Conservation (phyloP, 2,797 vertebrate genomes). For the Antennarius maculatus region DNA sequence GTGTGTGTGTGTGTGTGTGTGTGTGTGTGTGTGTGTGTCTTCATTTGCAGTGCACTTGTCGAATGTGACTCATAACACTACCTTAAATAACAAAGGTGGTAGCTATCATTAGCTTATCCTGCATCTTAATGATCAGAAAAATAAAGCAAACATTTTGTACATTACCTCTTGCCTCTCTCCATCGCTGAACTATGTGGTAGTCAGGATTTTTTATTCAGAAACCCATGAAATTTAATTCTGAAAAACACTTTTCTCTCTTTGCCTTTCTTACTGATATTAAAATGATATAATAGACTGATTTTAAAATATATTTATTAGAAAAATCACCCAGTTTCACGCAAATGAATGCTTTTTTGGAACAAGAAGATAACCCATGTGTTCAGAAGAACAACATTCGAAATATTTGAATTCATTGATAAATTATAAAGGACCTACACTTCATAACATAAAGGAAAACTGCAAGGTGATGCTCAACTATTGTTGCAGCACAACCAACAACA, state of each 20-base stretch:
- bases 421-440: background rate
- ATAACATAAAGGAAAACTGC: background rate
- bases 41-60: constrained; percentile 49
- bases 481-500: background rate
- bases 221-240: constrained; percentile 7
- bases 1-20: constrained; percentile 10
- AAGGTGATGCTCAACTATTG: background rate
- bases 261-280: background rate
- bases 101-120: constrained; percentile 15
- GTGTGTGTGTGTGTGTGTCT: constrained; percentile 22
- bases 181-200: no score
- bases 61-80: constrained; percentile 59
- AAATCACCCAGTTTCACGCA: background rate
- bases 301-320: background rate
- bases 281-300: background rate
- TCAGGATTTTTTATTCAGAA: background rate
- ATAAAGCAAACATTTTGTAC: constrained; percentile 3
- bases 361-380: background rate
- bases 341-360: background rate
- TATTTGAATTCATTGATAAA: no score
- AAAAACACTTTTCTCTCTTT: background rate
- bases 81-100: constrained; percentile 47
- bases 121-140: constrained; percentile 30
- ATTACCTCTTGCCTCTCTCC: background rate
- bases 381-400: background rate